Base-by-base conservation (phyloP, 2,888 invertebrate genomes). In the Oscheius sp. region DNA sequence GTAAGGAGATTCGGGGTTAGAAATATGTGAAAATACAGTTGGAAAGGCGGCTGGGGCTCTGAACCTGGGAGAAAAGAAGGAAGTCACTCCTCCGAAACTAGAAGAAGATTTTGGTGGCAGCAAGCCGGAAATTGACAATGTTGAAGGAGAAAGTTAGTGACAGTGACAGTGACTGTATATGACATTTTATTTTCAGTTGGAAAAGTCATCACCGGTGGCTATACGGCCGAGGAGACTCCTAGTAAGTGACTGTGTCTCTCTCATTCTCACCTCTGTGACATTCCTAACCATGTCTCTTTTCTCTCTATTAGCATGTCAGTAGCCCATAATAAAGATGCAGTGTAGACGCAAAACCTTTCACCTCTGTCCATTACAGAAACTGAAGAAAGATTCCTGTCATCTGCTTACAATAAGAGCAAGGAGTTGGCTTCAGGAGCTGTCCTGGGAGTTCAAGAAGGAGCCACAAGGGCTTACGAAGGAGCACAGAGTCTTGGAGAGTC, bases 121-220 rank as follows among this genome's bases (percentile, higher is more conserved):
- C 55, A 68, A 53, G 55, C 55, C 70, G 5, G 70, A 35, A 4
- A 37, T 58, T 13, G 70, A 70, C 32, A 32, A 70, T 48, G 50
- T 70, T 5, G 70, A 70, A 42, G 70, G 58, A 47, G 70, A 70
- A 59, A 70, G 70, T 70, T 13, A 13, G 70, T 58, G 4, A 13
- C 10, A 37, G 11, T 58, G 21, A 53, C 37, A 35, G 11, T 4
- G 4, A 9, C 2, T 55, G 11, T 10, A 53, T 7, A 33, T 68
- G 13, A 70, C 7, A 37, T 13, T 13, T 32, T 33, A 32, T 11
- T 55, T 70, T 70, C n/a, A 70, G 70, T 70, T 47, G 59, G 59
- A 47, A 47, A 58, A 47, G 59, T 70, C 11, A 70, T 21, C 7
- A 70, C 70, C 3, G 33, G 35, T 9, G 70, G 70, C 33, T 58